These are phyloP conservation scores for Acinonyx jubatus DNA, from an alignment of 2,113 vertebrate species.

Conservation along the genomic window DNA sequence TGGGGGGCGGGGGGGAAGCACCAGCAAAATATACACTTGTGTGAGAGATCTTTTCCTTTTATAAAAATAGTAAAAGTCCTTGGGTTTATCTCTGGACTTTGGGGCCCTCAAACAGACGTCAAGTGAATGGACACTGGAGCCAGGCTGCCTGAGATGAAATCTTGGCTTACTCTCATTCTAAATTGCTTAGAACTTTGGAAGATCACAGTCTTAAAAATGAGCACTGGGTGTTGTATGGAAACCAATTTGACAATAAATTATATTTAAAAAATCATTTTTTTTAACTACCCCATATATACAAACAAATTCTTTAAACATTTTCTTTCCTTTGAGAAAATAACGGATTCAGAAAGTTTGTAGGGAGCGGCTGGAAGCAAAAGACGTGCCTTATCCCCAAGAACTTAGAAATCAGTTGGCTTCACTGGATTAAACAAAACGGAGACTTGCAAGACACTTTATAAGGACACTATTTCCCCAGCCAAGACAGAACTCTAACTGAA, in stretches of 20 bases:
- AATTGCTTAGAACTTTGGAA: background rate
- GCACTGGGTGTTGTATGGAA: too few species aligned
- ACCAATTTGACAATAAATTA: too few species aligned
- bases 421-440: background rate
- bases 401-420: background rate
- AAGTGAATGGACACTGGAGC: background rate
- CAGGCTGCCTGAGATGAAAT: background rate
- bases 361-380: background rate
- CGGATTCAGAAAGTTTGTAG: background rate
- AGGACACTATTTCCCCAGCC: background rate
- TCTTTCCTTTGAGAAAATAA: conserved; percentile 4
- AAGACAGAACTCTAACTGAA: background rate
- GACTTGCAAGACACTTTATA: background rate
- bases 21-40: background rate
- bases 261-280: background rate
- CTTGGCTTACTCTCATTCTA: background rate
- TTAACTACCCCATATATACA: background rate
- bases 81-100: background rate
- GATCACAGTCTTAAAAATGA: background rate
- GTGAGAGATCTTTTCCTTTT: background rate
- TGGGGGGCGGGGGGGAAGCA: background rate
- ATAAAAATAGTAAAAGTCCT: background rate
- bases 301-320: background rate
- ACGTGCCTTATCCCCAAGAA: background rate
- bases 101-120: background rate